Evolutionary conservation across 2,888 invertebrate genomes (phyloP), one percentile per base, ranked within the genome.

Genomic region (Plagodis dolabraria): DNA sequence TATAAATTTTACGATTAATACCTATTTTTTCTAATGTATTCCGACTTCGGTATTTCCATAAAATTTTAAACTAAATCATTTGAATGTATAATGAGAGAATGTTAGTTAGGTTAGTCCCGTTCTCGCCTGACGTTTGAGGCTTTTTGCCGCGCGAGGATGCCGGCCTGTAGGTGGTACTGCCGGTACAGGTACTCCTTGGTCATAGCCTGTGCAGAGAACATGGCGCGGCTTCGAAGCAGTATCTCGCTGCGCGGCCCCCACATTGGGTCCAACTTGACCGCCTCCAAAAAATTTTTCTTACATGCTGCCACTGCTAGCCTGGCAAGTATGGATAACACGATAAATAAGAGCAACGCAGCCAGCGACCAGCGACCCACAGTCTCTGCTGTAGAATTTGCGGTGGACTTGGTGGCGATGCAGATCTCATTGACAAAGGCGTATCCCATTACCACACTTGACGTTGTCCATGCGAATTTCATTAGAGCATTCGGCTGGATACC

Each of bases 141-240:
- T 43, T 64, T 75, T 70, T 91, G 88, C 0, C 92, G 74, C n/a
- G 71, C 74, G 7, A 78, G 36, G 12, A 92, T 85, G 0, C 90
- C 89, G 0, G 90, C 89, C 57, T 90, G 87, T 38, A 92, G 74
- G 60, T 92, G 89, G 64, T 92, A 89, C 67, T 92, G 93, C 0
- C 93, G 78, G 66, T 93, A 93, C 72, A 93, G 80, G 65, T 92
- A 93, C 71, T 93, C 93, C 64, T 93, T 93, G 10, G 93, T 93
- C 92, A 92, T 92, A 5, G 92, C 91, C 56, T 92, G 89, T 5
- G 91, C 89, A 1, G 85, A 81, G 71, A 93, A 93, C 93, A 93
- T 92, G 1, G 84, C 86, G 47, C 93, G 78, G 62, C 93, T 92
- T 5, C 92, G 76, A 62, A 77, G 78, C 49, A 93, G 70, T 9